Conservation (phyloP, 2,888 invertebrate species). For the Platycnemis pennipes region DNA sequence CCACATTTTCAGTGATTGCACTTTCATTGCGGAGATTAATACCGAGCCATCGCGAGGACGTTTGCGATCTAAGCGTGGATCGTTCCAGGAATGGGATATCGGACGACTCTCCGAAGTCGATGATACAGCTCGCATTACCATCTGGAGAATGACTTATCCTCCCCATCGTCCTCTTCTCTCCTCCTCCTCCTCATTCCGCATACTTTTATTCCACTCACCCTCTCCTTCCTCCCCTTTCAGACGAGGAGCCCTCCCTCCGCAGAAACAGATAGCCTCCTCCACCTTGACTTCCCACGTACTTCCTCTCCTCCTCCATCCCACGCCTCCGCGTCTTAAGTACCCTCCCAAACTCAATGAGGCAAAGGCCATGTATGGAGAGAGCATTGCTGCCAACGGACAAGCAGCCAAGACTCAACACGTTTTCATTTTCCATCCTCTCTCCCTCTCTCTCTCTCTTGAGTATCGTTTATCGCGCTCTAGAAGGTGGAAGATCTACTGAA, state of each 20-base stretch:
- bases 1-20: no score
- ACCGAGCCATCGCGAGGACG: no score
- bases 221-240: not conserved
- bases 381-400: conserved; percentile 53
- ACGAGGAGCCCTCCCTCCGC: not conserved
- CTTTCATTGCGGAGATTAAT: no score
- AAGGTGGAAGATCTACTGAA: not conserved
- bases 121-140: no score
- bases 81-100: no score
- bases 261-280: not conserved
- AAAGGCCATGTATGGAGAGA: conserved; percentile 55
- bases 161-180: not conserved
- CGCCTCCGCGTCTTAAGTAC: not conserved
- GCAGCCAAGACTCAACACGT: conserved; percentile 30
- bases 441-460: not conserved
- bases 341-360: conserved; percentile 57
- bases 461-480: not conserved
- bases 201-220: not conserved
- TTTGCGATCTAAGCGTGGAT: no score
- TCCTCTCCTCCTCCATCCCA: not conserved
- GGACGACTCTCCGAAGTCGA: no score
- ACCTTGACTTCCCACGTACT: not conserved
- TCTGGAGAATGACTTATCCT: not conserved
- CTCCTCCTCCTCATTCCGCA: not conserved
- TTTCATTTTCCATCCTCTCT: conserved; percentile 34